Evolutionary conservation across 1,140 invertebrate genomes (phyloP).

Genomic region (Hydropsyche tenuis): DNA sequence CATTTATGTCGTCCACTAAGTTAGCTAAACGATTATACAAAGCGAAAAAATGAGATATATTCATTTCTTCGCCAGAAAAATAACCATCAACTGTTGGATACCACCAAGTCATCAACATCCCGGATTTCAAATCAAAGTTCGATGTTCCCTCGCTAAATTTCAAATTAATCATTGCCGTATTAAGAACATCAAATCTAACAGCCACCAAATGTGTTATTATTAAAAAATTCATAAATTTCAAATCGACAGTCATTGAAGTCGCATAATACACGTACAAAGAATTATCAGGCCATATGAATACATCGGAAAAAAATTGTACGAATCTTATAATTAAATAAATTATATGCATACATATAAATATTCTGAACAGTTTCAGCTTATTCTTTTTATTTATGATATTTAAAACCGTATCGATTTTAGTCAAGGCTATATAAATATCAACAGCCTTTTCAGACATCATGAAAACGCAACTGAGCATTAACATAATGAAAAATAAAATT

Average conservation of each 20-base stretch:
- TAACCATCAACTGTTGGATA: too few relatives aligned
- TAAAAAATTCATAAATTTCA: background rate
- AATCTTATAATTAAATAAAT: background rate
- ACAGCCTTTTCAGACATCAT: too few relatives aligned
- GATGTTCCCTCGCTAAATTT: background rate
- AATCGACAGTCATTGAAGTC: background rate
- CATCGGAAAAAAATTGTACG: background rate
- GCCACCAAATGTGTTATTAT: background rate
- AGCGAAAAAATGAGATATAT: background rate
- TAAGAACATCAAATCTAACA: background rate
- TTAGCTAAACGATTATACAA: background rate
- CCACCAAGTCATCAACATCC: background rate
- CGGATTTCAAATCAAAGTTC: background rate
- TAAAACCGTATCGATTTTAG: background rate
- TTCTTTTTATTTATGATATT: background rate
- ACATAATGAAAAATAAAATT: too few relatives aligned
- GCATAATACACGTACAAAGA: background rate
- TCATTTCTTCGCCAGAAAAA: too few relatives aligned
- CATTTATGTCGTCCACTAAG: background rate
- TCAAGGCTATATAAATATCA: background rate
- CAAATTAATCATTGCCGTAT: background rate
- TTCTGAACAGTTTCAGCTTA: background rate
- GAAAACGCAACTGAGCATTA: too few relatives aligned
- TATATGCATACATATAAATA: background rate
- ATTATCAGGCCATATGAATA: background rate